phyloP scores from a whole-genome alignment of 1,140 invertebrate genomes.

The Notospermus geniculatus region DNA sequence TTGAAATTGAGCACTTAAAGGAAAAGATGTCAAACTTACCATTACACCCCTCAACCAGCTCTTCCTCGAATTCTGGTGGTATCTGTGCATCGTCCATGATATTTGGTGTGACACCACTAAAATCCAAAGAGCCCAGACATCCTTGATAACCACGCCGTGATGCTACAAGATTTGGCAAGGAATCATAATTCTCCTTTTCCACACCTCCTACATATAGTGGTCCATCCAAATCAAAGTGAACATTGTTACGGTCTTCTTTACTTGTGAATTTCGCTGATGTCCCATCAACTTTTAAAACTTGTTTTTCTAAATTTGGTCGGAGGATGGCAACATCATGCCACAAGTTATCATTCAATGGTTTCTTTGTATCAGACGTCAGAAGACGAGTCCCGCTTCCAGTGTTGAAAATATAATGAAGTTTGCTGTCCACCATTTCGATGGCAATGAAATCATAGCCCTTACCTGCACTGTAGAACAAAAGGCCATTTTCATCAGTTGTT shows the following conservation, averaged over 20 bases:
- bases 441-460: conserved; percentile 47
- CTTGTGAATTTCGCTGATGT: conserved; percentile 68
- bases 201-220: conserved; percentile 50
- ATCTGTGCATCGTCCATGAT: conserved; percentile 41
- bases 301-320: conserved; percentile 78
- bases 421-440: conserved; percentile 45
- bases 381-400: conserved; percentile 45
- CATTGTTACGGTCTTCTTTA: conserved; percentile 71
- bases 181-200: conserved; percentile 38
- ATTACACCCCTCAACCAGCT: conserved; percentile 71
- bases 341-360: conserved; percentile 82
- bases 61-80: conserved; percentile 26
- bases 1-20: no score
- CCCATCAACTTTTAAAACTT: conserved; percentile 88
- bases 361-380: conserved; percentile 34
- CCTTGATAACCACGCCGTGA: conserved; percentile 90
- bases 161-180: conserved; percentile 73
- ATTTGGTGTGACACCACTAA: conserved; percentile 73
- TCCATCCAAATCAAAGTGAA: conserved; percentile 79
- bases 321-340: conserved; percentile 92
- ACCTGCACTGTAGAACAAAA: conserved; percentile 46
- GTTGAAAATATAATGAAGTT: conserved; percentile 48
- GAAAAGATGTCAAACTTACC: conserved; percentile 60
- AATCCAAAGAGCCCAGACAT: conserved; percentile 86
- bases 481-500: conserved; percentile 47